Evolutionary conservation across 2,113 vertebrate species (phyloP), one percentile per base, ranked within the genome.

Genomic region (Eidolon helvum): DNA sequence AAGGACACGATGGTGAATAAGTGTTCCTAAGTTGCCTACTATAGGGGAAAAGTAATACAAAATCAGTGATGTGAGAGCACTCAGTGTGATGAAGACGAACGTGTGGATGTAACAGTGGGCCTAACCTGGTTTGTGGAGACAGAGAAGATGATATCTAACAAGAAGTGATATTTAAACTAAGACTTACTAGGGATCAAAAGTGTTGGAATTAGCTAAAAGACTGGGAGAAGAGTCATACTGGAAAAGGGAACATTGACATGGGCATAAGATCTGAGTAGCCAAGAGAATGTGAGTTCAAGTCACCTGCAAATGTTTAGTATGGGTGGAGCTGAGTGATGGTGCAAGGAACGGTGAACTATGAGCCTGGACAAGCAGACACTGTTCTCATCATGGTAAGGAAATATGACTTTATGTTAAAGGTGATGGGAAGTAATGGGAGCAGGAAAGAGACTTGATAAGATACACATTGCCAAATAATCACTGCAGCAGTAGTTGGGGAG

Each of bases 91-190:
- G 2, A 79, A n/a, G 59, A 48, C 8, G 6, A 38, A n/a, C 16
- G 26, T 4, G 4, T 28, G 2, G 3, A 5, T 1, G 1, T 11
- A 43, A 68, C 4, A 26, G 10, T 61, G 12, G 35, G 24, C 12
- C 53, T 30, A 26, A 35, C 16, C 65, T 33, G 26, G 38, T 45
- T 38, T 57, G 5, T 1, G 30, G 61, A 87, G 26, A 7, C 89
- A 75, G 21, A 75, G 43, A 43, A 75, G 43, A 43, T 26, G 18
- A 15, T 50, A 45, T 48, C 33, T 61, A 43, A 19, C 30, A 94
- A 40, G 7, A 26, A 61, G 14, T 26, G 40, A 74, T 35, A 68
- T 40, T 83, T 72, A 35, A 85, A 78, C 35, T 14, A 55, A 83
- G 57, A 48, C 48, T 78, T 61, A 30, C 59, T 4, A 18, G 79